phyloP scores from a whole-genome alignment of 2,797 vertebrate species.

The Nannoperca australis region DNA sequence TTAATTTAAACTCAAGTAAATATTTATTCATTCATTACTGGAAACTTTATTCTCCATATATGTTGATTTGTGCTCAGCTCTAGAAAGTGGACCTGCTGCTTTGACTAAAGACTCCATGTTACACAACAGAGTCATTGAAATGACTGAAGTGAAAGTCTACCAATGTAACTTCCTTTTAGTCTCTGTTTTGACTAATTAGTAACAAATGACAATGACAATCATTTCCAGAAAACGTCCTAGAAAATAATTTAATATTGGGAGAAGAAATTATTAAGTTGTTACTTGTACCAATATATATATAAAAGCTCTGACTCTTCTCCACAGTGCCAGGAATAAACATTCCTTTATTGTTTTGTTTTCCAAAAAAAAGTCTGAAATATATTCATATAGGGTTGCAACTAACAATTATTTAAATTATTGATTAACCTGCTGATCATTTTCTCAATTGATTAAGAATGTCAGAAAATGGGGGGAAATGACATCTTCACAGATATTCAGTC shows the following conservation, averaged over 20 bases:
- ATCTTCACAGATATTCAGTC: neutral
- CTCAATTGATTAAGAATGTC: too few species aligned
- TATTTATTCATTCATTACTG: neutral
- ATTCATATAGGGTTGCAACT: neutral
- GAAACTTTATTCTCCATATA: neutral
- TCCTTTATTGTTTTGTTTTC: neutral
- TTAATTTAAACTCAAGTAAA: neutral
- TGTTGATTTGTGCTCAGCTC: neutral
- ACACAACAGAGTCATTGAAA: neutral
- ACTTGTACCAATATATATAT: too few species aligned
- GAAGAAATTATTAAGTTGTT: neutral
- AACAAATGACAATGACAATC: neutral
- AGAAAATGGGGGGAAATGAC: neutral
- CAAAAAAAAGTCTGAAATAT: neutral
- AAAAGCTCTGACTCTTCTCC: too few species aligned
- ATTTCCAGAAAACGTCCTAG: neutral
- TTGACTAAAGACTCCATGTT: neutral
- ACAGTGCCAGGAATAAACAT: neutral
- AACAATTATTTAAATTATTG: neutral
- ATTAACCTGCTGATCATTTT: neutral
- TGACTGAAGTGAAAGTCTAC: neutral
- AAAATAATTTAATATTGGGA: neutral
- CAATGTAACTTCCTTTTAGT: neutral
- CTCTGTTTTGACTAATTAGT: neutral
- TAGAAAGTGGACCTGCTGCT: neutral